phyloP scores from a whole-genome alignment of 64 coral and sea anemone species.

The Actinia tenebrosa region DNA sequence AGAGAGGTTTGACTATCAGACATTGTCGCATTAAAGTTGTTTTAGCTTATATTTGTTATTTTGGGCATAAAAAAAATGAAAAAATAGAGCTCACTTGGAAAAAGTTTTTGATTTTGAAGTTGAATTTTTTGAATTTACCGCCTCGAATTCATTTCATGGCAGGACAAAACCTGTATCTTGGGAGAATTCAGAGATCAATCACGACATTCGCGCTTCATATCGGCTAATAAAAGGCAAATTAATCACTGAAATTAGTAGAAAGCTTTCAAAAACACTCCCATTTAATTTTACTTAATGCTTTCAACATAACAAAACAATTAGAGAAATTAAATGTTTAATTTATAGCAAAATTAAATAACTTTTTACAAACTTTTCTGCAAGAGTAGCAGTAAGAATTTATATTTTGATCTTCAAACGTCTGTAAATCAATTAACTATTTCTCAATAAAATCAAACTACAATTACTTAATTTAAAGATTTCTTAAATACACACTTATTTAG shows the following conservation, averaged over 20 bases:
- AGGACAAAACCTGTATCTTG: conserved; percentile 3
- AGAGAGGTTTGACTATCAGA: conserved; percentile 12
- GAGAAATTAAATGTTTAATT: background rate
- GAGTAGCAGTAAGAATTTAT: background rate
- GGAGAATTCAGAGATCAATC: conserved; percentile 38
- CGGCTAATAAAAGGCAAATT: background rate
- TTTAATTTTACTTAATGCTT: background rate
- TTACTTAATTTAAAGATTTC: background rate
- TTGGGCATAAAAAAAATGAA: background rate
- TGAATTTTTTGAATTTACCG: conserved; percentile 47
- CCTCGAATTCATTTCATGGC: conserved; percentile 27
- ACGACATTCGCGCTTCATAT: background rate
- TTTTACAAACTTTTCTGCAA: background rate
- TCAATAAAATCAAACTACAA: background rate
- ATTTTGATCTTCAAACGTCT: background rate
- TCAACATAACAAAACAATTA: background rate
- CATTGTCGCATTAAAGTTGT: background rate
- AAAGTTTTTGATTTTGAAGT: background rate
- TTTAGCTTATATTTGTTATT: background rate
- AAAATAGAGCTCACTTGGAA: background rate
- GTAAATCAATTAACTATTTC: background rate
- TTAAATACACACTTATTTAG: background rate
- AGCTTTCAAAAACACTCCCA: background rate
- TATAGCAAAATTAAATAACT: background rate
- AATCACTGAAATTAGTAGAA: background rate